Percentiles rank a stretch among this genome's conserved stretches.
Evolutionary conservation across 2,888 invertebrate species (phyloP).

Genomic region (Synanthedon myopaeformis): DNA sequence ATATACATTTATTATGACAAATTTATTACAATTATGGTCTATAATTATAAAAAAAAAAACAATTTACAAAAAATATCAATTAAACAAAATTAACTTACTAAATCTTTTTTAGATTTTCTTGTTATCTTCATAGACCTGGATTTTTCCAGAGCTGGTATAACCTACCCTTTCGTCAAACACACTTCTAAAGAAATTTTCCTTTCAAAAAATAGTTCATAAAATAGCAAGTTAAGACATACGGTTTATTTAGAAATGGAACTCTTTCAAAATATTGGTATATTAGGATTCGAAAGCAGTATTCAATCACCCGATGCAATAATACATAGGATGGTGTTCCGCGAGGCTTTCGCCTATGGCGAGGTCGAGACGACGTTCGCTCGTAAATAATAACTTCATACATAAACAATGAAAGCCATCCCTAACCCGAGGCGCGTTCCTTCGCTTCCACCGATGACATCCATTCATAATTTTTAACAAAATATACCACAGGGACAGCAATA

Average conservation of each 20-base stretch:
- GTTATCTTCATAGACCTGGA: too few species aligned
- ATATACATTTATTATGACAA: too few species aligned
- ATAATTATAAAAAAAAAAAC: too few species aligned
- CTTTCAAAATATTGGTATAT: conserved; percentile 11
- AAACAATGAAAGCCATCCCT: conserved; percentile 44
- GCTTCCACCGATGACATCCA: conserved; percentile 23
- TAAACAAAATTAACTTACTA: too few species aligned
- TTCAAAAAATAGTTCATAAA: too few species aligned
- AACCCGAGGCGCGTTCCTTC: conserved; percentile 20
- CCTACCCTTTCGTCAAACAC: too few species aligned
- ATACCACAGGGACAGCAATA: background rate
- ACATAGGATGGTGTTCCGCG: background rate
- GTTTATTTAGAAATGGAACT: conserved; percentile 14
- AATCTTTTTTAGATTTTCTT: too few species aligned
- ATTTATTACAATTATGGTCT: too few species aligned
- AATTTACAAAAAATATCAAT: too few species aligned
- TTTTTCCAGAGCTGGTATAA: too few species aligned
- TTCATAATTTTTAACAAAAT: conserved; percentile 19
- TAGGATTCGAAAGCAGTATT: conserved; percentile 4
- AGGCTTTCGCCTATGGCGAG: conserved; percentile 4
- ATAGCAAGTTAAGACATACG: conserved; percentile 5
- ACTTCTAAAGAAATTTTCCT: too few species aligned
- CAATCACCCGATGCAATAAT: background rate
- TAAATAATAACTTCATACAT: conserved; percentile 61
- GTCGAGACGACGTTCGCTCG: conserved; percentile 21